Evolutionary conservation across 1,140 invertebrate species (phyloP), one percentile per base, ranked within the genome.

Genomic region (Aplysia californica): DNA sequence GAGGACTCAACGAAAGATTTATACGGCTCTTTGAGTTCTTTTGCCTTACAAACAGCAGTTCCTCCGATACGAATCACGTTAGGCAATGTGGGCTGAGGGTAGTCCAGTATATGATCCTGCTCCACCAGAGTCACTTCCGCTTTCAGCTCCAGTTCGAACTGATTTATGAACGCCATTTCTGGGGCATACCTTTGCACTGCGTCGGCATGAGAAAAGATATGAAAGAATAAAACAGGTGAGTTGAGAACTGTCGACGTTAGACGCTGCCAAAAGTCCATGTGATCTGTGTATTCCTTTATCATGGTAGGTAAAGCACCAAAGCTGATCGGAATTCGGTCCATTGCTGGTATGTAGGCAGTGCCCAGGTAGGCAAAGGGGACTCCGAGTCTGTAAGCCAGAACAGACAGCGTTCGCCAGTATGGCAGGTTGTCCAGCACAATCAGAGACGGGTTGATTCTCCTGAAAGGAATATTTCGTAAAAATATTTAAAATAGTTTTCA

Each of bases 31-130:
- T 35, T 33, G 2, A 84, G 23, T 1, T 71, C 65, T 15, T 74
- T 72, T 15, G 77, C 39, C 0, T 68, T 55, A 15, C 41, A 33
- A 0, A 78, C 65, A 6, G 78, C 44, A n/a, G 79, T 36, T 26
- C 79, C 79, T 20, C 81, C 81, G 33, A 82, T 77, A 39, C 68
- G 71, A 20, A 68, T 77, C 38, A 80, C 38, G 66, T 84, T 79
- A 20, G 81, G 80, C 35, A 83, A 44, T 23, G 70, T 61, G 15
- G 83, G 79, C 4, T 55, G 33, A 1, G 79, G 70, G 50, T 76
- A 80, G 38, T 82, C 77, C 18, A 83, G n/a, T 23, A 80, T 33
- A 26, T 77, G 31, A 66, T 83, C 81, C 10, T 58, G 31, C 23
- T 82, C 79, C 15, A 78, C 6, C 6, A 84, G 44, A 55, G 75